These are phyloP conservation scores for Bradypus variegatus DNA, from an alignment of 2,797 vertebrate genomes.

Conservation along the genomic window DNA sequence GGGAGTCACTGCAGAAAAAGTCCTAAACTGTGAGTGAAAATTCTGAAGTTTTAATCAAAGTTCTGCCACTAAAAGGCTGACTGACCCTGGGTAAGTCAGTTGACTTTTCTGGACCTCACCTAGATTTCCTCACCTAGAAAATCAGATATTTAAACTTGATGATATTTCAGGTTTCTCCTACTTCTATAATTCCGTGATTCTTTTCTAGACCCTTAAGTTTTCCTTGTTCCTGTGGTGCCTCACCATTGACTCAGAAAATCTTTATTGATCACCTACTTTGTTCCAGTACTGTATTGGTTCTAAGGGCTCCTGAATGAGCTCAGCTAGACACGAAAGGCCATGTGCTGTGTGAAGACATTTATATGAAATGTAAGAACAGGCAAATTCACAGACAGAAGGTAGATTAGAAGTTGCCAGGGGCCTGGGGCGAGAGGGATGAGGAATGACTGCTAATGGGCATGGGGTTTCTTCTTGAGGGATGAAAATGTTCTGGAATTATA, in stretches of 20 bases:
- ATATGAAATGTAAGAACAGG: not conserved
- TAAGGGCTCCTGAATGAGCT: slow-evolving; percentile 3
- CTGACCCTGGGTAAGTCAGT: not conserved
- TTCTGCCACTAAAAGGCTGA: not conserved
- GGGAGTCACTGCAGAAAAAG: not conserved
- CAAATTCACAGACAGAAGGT: not conserved
- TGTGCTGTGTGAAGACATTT: not conserved
- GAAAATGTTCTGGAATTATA: slow-evolving; percentile 14
- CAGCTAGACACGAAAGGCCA: not conserved
- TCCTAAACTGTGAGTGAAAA: not conserved
- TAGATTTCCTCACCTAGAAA: slow-evolving; percentile 33
- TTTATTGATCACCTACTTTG: slow-evolving; percentile 1
- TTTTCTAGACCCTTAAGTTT: slow-evolving; percentile 9
- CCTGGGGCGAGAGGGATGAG: not conserved
- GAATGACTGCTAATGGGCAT: not conserved
- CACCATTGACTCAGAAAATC: not conserved
- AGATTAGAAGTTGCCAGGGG: not conserved
- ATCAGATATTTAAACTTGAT: slow-evolving; percentile 10
- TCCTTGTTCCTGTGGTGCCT: not conserved
- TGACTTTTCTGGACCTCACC: slow-evolving; percentile 15
- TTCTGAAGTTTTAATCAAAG: slow-evolving; percentile 11
- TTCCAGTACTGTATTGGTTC: not conserved
- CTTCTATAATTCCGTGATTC: not conserved
- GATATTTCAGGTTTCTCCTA: slow-evolving; percentile 12
- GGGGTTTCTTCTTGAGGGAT: not conserved